phyloP scores from a whole-genome alignment of 2,888 invertebrate genomes.

The Caenorhabditis panamensis region DNA sequence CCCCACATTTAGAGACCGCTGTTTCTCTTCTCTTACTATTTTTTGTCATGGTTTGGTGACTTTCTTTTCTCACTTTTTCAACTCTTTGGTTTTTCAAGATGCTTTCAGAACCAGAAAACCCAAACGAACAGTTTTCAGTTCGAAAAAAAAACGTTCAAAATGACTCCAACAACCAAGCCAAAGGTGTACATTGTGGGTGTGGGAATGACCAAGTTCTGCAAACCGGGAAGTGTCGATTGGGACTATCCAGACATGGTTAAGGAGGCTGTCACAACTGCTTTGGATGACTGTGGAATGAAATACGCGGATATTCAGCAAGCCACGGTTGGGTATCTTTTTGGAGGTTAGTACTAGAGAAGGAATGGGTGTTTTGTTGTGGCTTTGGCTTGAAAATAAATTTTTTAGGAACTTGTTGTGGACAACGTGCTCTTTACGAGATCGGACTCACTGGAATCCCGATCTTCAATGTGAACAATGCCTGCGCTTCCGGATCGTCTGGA shows the following conservation, averaged over 20 bases:
- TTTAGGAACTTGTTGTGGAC: constrained; percentile 86
- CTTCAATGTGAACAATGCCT: constrained; percentile 98
- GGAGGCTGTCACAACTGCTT: constrained; percentile 92
- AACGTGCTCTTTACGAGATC: constrained; percentile 93
- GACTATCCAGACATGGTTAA: constrained; percentile 97
- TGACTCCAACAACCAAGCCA: constrained; percentile 70
- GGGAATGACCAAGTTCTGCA: constrained; percentile 87
- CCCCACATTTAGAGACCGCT: constrained; percentile 28
- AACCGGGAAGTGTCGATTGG: constrained; percentile 88
- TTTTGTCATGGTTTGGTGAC: not conserved
- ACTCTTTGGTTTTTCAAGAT: not conserved
- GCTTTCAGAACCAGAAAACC: too few species aligned
- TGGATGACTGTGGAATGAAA: constrained; percentile 76
- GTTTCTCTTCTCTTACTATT: constrained; percentile 4
- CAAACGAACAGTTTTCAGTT: too few species aligned
- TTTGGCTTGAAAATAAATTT: not conserved
- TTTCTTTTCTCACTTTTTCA: not conserved
- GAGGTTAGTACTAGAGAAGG: constrained; percentile 56
- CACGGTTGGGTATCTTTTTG: constrained; percentile 83
- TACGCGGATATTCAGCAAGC: constrained; percentile 89
- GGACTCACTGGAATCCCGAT: constrained; percentile 97
- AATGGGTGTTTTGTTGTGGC: too few species aligned
- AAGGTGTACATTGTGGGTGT: constrained; percentile 80
- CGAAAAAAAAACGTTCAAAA: too few species aligned
- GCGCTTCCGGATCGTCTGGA: constrained; percentile 96